Percentiles rank a stretch among this genome's conserved stretches.
phyloP scores from a whole-genome alignment of 2,888 invertebrate species.

The Synergus gifuensis region DNA sequence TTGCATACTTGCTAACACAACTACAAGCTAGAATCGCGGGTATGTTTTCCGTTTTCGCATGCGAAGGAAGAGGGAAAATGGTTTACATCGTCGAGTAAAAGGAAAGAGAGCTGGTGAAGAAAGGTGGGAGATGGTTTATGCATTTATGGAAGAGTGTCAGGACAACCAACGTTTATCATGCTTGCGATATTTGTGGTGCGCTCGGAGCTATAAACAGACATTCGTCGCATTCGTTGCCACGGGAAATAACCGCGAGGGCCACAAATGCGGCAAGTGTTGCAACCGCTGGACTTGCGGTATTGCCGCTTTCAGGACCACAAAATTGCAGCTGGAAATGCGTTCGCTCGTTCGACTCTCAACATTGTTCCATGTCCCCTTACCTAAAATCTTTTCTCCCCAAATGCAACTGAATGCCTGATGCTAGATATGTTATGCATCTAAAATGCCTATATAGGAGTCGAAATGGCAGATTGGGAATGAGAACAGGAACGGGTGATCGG shows the following conservation, averaged over 20 bases:
- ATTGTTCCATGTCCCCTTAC: background rate
- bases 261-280: slow-evolving; percentile 62
- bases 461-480: background rate
- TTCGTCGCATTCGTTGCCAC: slow-evolving; percentile 58
- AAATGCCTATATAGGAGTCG: slow-evolving; percentile 14
- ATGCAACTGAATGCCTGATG: background rate
- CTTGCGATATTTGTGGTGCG: slow-evolving; percentile 52
- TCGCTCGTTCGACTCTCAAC: slow-evolving; percentile 34
- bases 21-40: background rate
- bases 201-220: slow-evolving; percentile 51
- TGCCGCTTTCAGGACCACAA: slow-evolving; percentile 64
- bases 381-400: background rate
- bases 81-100: background rate
- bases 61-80: slow-evolving; percentile 11
- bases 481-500: slow-evolving; percentile 5
- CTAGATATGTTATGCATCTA: slow-evolving; percentile 9
- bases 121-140: slow-evolving; percentile 8
- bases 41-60: slow-evolving; percentile 15
- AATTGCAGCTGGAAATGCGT: slow-evolving; percentile 58
- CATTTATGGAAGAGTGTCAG: slow-evolving; percentile 37
- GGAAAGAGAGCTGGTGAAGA: background rate
- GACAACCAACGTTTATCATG: slow-evolving; percentile 47
- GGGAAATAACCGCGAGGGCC: slow-evolving; percentile 63
- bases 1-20: background rate
- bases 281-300: slow-evolving; percentile 60